A percentile compares a stretch with the other conserved stretches of the same genome.
phyloP scores from a whole-genome alignment of 2,888 invertebrate genomes.

The Epirrhoe tristata region DNA sequence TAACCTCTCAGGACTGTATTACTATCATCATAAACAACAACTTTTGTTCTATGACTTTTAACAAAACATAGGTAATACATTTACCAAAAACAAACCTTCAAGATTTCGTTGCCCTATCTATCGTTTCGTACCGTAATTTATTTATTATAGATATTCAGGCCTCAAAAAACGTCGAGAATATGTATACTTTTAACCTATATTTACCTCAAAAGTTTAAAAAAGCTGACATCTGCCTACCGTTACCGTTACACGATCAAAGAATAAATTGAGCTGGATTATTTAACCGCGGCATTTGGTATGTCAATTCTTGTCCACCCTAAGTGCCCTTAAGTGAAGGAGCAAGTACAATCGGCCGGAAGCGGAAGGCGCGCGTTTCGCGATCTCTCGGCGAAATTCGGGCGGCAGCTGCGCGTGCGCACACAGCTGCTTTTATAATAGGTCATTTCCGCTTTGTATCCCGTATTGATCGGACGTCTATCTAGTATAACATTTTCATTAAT shows the following conservation, averaged over 20 bases:
- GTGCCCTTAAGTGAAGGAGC: constrained; percentile 51
- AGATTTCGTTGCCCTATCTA: no score
- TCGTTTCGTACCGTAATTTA: no score
- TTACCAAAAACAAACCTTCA: no score
- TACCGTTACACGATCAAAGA: constrained; percentile 40
- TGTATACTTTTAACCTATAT: neutral
- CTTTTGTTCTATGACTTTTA: no score
- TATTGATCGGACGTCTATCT: constrained; percentile 47
- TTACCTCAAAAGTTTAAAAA: constrained; percentile 20
- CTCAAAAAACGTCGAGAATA: neutral
- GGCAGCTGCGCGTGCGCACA: constrained; percentile 76
- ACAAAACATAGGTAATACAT: no score
- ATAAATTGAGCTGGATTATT: constrained; percentile 41
- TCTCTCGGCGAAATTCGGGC: constrained; percentile 80
- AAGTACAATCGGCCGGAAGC: constrained; percentile 81
- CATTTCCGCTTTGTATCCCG: constrained; percentile 74
- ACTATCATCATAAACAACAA: no score
- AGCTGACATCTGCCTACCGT: constrained; percentile 44
- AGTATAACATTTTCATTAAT: constrained; percentile 6
- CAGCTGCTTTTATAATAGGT: constrained; percentile 78
- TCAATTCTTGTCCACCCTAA: constrained; percentile 74
- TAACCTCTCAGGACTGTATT: no score
- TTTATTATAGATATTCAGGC: no score
- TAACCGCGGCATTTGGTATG: constrained; percentile 55
- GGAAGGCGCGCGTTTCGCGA: constrained; percentile 84